Conservation (phyloP, 2,113 vertebrate species). For the Zosterops lateralis region DNA sequence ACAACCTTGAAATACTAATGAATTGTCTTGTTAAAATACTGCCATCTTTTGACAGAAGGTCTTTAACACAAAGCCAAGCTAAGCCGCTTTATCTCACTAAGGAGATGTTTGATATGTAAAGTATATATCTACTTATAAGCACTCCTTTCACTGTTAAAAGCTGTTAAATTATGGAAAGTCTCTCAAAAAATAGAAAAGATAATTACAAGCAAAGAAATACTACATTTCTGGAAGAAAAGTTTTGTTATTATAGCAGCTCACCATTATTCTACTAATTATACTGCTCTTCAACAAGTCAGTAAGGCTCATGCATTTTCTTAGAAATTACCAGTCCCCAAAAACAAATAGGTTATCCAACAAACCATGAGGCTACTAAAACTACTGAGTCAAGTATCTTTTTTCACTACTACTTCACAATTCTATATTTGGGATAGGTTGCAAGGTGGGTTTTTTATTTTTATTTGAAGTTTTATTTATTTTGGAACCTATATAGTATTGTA, state of each 20-base stretch:
- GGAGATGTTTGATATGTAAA: background rate
- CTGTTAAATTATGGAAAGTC: background rate
- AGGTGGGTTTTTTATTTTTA: background rate
- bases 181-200: background rate
- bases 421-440: background rate
- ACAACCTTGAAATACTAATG: background rate
- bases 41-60: background rate
- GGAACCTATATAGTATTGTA: background rate
- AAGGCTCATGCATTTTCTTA: background rate
- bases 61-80: background rate
- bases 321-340: background rate
- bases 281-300: background rate
- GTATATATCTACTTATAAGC: background rate
- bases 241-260: background rate
- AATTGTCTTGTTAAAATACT: conserved; percentile 7
- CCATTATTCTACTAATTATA: background rate
- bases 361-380: background rate
- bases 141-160: background rate
- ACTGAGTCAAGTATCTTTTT: background rate
- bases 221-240: background rate
- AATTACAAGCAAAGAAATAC: background rate
- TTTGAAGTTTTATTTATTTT: background rate
- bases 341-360: background rate
- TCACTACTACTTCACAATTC: background rate
- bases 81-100: background rate